Evolutionary conservation across 2,797 vertebrate species (phyloP).

Genomic region (Mycteria americana): DNA sequence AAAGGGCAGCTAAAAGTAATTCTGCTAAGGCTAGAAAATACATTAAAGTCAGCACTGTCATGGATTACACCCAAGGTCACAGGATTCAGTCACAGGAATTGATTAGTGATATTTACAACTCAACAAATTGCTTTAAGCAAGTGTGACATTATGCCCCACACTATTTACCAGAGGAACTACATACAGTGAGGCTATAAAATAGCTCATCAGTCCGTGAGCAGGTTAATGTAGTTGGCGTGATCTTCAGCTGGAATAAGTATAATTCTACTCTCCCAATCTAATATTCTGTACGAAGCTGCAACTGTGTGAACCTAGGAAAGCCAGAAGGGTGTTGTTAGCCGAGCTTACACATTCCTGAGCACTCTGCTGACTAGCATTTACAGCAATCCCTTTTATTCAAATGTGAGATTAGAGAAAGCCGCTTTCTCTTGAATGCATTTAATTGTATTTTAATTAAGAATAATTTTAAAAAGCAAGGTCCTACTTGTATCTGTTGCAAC

Average conservation of each 20-base stretch:
- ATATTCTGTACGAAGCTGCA: accelerated
- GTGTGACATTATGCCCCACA: background rate
- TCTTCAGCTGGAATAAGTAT: background rate
- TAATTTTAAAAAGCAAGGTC: background rate
- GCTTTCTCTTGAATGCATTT: background rate
- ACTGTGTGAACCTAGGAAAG: background rate
- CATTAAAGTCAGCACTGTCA: background rate
- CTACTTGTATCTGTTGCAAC: background rate
- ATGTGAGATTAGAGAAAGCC: background rate
- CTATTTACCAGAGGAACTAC: background rate
- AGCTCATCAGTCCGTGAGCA: background rate
- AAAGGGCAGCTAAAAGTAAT: conserved; percentile 49
- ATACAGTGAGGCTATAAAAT: background rate
- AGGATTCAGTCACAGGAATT: conserved; percentile 30
- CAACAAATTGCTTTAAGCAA: conserved; percentile 30
- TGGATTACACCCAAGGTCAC: conserved; percentile 34
- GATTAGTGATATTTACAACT: conserved; percentile 55
- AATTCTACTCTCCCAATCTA: background rate
- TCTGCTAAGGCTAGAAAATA: conserved; percentile 40
- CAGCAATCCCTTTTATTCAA: background rate
- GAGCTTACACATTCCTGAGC: background rate
- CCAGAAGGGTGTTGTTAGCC: background rate
- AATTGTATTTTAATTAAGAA: background rate
- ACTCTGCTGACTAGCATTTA: background rate
- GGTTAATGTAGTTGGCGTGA: background rate